phyloP scores from a whole-genome alignment of 2,113 vertebrate species.

The Myxocyprinus asiaticus region DNA sequence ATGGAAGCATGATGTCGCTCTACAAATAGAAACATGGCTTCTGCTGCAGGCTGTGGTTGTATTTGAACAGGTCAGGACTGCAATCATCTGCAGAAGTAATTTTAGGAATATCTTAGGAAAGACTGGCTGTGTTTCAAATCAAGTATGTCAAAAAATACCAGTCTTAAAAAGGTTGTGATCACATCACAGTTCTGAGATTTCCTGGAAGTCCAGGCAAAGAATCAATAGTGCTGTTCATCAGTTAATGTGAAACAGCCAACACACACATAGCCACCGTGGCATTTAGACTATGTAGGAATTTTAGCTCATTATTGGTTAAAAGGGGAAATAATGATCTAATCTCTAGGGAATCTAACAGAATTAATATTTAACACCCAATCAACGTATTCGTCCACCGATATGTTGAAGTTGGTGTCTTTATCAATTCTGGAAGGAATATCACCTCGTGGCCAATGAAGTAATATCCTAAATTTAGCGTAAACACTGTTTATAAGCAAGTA shows the following conservation, averaged over 20 bases:
- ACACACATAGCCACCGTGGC: constrained; percentile 66
- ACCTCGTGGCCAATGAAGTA: too few relatives aligned
- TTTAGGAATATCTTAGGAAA: not conserved
- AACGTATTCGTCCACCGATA: too few relatives aligned
- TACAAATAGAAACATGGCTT: constrained; percentile 71
- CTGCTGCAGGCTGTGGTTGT: constrained; percentile 66
- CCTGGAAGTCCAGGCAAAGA: constrained; percentile 60
- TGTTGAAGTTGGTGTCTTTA: too few relatives aligned
- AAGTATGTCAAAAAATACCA: not conserved
- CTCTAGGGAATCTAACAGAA: too few relatives aligned
- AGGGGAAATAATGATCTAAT: too few relatives aligned
- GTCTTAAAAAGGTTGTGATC: not conserved
- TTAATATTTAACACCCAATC: too few relatives aligned
- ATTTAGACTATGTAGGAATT: constrained; percentile 61
- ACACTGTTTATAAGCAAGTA: too few relatives aligned
- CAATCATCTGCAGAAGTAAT: constrained; percentile 50
- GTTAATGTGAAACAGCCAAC: constrained; percentile 63
- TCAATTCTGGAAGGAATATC: too few relatives aligned
- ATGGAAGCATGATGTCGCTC: constrained; percentile 46
- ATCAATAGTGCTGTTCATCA: constrained; percentile 65
- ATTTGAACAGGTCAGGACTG: constrained; percentile 72
- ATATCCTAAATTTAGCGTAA: too few relatives aligned
- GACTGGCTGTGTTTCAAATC: constrained; percentile 8
- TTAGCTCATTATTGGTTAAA: too few relatives aligned
- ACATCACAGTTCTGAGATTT: constrained; percentile 13